Percentiles rank a stretch among this genome's conserved stretches.
These are phyloP conservation scores for Xyliphius kryptos DNA, from an alignment of 2,113 vertebrate species.

Conservation along the genomic window DNA sequence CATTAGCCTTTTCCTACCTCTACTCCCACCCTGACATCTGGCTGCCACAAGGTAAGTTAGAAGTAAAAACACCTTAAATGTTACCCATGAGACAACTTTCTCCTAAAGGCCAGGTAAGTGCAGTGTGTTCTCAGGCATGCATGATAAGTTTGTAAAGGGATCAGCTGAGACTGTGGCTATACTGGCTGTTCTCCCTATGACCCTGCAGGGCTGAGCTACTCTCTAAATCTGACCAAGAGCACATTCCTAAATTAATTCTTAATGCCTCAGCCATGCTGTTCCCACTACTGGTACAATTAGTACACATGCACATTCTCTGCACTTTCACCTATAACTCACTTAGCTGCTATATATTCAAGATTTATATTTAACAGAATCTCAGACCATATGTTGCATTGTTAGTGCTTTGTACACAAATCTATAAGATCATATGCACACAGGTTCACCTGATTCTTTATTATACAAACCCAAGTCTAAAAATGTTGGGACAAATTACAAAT, in stretches of 20 bases:
- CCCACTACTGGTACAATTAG: constrained; percentile 48
- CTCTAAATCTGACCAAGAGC: constrained; percentile 58
- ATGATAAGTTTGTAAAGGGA: constrained; percentile 34
- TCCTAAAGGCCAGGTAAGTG: constrained; percentile 31
- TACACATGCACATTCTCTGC: background rate
- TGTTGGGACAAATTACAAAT: too few species aligned
- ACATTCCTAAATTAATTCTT: constrained; percentile 66
- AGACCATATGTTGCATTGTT: too few species aligned
- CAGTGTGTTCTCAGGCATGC: constrained; percentile 31
- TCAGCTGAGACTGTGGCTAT: constrained; percentile 68
- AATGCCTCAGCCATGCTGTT: constrained; percentile 41
- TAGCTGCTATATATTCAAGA: too few species aligned
- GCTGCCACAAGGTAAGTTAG: constrained; percentile 32
- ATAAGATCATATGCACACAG: too few species aligned
- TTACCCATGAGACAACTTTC: constrained; percentile 9
- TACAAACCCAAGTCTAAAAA: too few species aligned
- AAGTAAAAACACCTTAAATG: constrained; percentile 24
- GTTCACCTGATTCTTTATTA: too few species aligned
- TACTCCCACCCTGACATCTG: constrained; percentile 36
- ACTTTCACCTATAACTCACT: too few species aligned
- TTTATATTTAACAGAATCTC: too few species aligned
- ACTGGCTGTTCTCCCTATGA: constrained; percentile 56
- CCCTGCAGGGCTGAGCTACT: constrained; percentile 57
- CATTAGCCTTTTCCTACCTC: constrained; percentile 35
- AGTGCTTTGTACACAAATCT: too few species aligned